These are phyloP conservation scores for Psylliodes chrysocephalus DNA, from an alignment of 2,888 invertebrate species.

Conservation along the genomic window DNA sequence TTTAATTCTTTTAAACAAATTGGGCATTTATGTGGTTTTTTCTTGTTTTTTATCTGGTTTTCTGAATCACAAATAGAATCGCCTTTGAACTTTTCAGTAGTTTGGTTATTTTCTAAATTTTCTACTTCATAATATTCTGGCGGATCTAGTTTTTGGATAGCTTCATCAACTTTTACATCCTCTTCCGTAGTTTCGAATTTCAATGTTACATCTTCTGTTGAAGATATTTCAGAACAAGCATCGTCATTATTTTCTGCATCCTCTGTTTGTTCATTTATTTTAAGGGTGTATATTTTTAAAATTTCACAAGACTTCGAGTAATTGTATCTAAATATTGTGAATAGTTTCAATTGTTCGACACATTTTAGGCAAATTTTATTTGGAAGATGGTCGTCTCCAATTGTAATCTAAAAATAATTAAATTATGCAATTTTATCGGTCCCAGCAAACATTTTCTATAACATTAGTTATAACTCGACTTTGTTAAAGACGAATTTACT, in stretches of 20 bases:
- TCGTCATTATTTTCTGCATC: too few species aligned
- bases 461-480: too few species aligned
- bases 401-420: slow-evolving; percentile 9
- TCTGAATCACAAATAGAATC: background rate
- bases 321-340: background rate
- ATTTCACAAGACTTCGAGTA: background rate
- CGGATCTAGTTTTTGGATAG: background rate
- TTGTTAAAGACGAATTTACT: too few species aligned
- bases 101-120: background rate
- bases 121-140: background rate
- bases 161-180: too few species aligned
- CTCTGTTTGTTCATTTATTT: too few species aligned
- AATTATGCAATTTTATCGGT: too few species aligned
- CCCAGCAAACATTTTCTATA: too few species aligned
- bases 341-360: slow-evolving; percentile 1
- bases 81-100: too few species aligned
- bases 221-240: too few species aligned
- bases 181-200: too few species aligned
- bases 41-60: background rate
- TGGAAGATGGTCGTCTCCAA: slow-evolving; percentile 8
- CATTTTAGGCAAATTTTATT: slow-evolving; percentile 12
- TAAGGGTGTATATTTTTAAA: background rate
- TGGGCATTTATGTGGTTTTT: slow-evolving; percentile 50
- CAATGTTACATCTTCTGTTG: too few species aligned
- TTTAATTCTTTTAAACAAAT: slow-evolving; percentile 53